Evolutionary conservation across 2,888 invertebrate species (phyloP), one percentile per base, ranked within the genome.

Genomic region (Apotomis betuletana): DNA sequence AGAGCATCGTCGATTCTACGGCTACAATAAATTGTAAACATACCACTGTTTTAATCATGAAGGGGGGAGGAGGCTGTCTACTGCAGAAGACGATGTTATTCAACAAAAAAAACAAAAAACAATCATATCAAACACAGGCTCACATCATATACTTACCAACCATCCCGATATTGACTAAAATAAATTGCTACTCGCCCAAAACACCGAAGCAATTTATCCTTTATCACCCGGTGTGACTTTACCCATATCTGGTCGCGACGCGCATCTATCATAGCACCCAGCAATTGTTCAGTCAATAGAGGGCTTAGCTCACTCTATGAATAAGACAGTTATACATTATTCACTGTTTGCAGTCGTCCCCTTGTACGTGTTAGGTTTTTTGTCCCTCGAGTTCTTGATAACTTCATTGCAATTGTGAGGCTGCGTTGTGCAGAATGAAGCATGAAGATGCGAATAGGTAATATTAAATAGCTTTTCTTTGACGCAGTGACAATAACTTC

Each of bases 281-380:
- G 77, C 87, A 76, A 87, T 86, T 87, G 87, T 82, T 85, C 85
- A 86, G 80, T 89, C 88, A 89, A 91, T 89, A 88, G 85, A 87
- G 88, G 90, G 89, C 90, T 88, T 90, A 89, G 89, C 90, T 90
- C 86, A 88, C 89, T 86, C 85, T 85, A 85, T 85, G 87, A 87
- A 87, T 86, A 85, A 84, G 85, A 84, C 83, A 84, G 83, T 83
- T 84, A 83, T 87, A 83, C 86, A 90, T 91, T 90, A 91, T 91
- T 90, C 88, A 90, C 87, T 88, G 87, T 90, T 87, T 85, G 83
- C 83, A 73, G 80, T 80, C 74, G 80, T 78, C 84, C 88, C 89
- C 90, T 77, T 79, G 77, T 78, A 83, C 85, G 85, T 85, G 88
- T 87, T 84, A 84, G 83, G 82, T 90, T 92, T 92, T 92, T 92